Evolutionary conservation across 2,797 vertebrate genomes (phyloP).

Genomic region (Thunnus albacares): DNA sequence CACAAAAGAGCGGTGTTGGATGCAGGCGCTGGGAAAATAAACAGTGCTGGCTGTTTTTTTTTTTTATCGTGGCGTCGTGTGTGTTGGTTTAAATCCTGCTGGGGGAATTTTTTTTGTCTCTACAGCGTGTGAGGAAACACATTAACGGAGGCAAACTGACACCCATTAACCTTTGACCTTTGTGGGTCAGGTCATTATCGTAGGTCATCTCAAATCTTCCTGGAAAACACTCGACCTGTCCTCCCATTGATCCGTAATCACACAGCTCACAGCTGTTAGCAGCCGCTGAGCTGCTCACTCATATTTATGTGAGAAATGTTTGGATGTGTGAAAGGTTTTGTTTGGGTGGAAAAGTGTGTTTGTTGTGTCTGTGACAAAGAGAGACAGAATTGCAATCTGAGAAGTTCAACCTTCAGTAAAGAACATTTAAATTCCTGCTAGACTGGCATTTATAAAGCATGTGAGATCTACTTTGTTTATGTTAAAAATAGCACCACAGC

Average conservation of each 20-base stretch:
- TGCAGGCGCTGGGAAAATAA: too few relatives aligned
- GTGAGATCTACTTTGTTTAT: slow-evolving; percentile 10
- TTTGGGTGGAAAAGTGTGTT: slow-evolving; percentile 20
- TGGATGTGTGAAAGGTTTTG: slow-evolving; percentile 24
- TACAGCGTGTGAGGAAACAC: slow-evolving; percentile 3
- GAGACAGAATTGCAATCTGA: slow-evolving; percentile 24
- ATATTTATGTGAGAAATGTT: slow-evolving; percentile 10
- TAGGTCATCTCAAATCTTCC: slow-evolving; percentile 12
- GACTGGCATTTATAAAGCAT: background rate
- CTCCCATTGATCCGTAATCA: slow-evolving; percentile 15
- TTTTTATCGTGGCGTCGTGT: too few relatives aligned
- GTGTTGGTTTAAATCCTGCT: background rate
- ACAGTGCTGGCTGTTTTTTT: too few relatives aligned
- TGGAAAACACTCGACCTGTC: background rate
- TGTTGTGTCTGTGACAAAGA: slow-evolving; percentile 39
- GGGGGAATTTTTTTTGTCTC: slow-evolving; percentile 8
- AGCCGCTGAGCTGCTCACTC: background rate
- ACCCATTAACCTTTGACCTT: slow-evolving; percentile 38
- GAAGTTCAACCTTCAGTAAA: background rate
- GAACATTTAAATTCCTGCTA: slow-evolving; percentile 1
- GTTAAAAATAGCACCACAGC: background rate
- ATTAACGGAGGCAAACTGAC: slow-evolving; percentile 7
- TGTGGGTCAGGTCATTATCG: slow-evolving; percentile 26
- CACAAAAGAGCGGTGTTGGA: background rate
- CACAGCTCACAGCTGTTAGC: slow-evolving; percentile 8